Base-by-base conservation (phyloP, 2,888 invertebrate genomes). In the Ophion ellenae region DNA sequence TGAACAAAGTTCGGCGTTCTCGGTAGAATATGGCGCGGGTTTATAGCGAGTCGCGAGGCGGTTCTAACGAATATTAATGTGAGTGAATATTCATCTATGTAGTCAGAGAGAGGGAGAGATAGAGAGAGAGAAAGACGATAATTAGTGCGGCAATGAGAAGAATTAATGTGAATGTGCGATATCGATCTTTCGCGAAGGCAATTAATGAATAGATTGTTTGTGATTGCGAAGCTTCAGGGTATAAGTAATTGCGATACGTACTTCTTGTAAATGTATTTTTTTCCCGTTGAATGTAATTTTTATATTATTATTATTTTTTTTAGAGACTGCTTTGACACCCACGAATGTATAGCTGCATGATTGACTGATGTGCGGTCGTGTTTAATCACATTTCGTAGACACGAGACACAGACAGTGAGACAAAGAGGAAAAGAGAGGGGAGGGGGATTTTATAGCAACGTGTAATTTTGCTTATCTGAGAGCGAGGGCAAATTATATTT, bases 401-500 rank as follows among this genome's bases (percentile, higher is more conserved):
- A 47, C 63, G 78, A 76, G 32, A 57, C 36, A 32, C 64, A 24
- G n/a, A 75, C 47, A 32, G 67, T 7, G 77, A 77, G 76, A 53
- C n/a, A 61, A 28, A 53, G 28, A 70, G 70, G 17, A 11, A 64
- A 20, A 76, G 17, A 63, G 64, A 70, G n/a, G 32, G 24, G 24
- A 14, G 40, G 63, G 71, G 63, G 36, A 28, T 53, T 63, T 71
- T 59, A 0, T 36, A 11, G 45, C 32, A n/a, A 75, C 14, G 5
- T n/a, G 11, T 67, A 17, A 32, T 32, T 63, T 2, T 45, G 24
- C 45, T 63, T 7, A 63, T 63, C 24, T 78, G 75, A 80, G 66
- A 57, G 79, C 79, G 69, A 70, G 28, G 80, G 80, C 83, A 83
- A 83, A 85, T 85, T 83, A 63, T 83, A 76, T 83, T 85, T 83